phyloP scores from a whole-genome alignment of 2,113 vertebrate genomes.

The Coturnix japonica region DNA sequence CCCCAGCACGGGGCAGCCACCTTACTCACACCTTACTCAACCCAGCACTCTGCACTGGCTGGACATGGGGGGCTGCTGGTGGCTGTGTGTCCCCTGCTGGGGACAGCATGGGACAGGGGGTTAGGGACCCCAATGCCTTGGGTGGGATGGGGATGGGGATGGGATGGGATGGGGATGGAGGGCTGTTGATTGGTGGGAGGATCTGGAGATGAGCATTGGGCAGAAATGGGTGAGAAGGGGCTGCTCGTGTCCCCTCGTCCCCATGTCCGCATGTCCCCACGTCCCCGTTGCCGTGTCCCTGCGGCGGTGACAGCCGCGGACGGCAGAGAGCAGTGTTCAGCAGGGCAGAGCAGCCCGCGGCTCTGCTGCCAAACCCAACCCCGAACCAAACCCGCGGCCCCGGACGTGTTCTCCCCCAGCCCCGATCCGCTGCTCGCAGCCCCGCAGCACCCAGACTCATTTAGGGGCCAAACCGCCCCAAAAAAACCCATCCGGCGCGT shows the following conservation, averaged over 20 bases:
- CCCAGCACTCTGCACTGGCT: fast-evolving
- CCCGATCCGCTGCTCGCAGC: neutral
- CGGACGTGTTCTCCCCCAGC: neutral
- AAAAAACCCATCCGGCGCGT: neutral
- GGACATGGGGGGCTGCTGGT: fast-evolving
- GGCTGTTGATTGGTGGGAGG: too few species aligned
- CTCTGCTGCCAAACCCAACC: neutral
- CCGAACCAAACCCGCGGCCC: neutral
- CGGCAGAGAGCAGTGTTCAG: neutral
- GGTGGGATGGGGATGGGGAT: neutral
- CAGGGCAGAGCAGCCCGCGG: neutral
- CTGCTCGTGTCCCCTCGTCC: neutral
- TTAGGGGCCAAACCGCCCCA: neutral
- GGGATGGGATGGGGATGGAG: neutral
- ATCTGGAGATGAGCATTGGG: neutral
- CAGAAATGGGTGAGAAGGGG: neutral
- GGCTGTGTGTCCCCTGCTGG: fast-evolving
- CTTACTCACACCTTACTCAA: neutral
- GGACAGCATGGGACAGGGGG: fast-evolving
- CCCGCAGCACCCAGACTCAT: neutral
- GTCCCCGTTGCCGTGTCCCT: neutral
- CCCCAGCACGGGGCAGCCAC: neutral
- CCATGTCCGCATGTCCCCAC: neutral
- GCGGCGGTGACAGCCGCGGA: neutral
- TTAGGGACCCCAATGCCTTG: neutral